A percentile compares a stretch with the other conserved stretches of the same genome.
phyloP scores from a whole-genome alignment of 1,140 invertebrate genomes.

The Drosophila arizonae region DNA sequence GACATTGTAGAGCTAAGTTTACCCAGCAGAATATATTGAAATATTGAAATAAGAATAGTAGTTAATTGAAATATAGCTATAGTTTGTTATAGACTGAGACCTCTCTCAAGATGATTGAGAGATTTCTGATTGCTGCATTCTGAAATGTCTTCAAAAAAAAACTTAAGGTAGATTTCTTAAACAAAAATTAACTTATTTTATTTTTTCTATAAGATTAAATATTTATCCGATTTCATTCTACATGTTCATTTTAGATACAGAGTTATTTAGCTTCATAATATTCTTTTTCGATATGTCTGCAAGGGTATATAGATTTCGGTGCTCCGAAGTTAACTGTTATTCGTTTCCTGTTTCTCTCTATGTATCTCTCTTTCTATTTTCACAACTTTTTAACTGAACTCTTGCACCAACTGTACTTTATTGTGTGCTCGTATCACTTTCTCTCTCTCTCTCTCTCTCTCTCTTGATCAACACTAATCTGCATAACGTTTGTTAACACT shows the following conservation, averaged over 20 bases:
- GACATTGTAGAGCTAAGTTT: neutral
- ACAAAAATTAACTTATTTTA: too few relatives aligned
- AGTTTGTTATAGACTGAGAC: too few relatives aligned
- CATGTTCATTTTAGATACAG: too few relatives aligned
- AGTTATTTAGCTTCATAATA: too few relatives aligned
- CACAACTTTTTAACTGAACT: conserved; percentile 38
- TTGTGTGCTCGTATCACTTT: conserved; percentile 54
- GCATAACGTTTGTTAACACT: conserved; percentile 42
- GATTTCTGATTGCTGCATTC: too few relatives aligned
- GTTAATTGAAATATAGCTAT: too few relatives aligned
- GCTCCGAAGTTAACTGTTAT: conserved; percentile 11
- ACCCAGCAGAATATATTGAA: conserved; percentile 5
- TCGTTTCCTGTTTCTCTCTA: conserved; percentile 26
- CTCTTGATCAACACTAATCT: conserved; percentile 56
- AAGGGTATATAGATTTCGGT: neutral
- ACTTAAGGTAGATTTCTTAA: too few relatives aligned
- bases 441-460: conserved; percentile 28
- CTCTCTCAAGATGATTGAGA: too few relatives aligned
- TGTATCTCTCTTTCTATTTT: conserved; percentile 43
- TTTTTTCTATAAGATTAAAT: too few relatives aligned
- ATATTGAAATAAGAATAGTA: too few relatives aligned
- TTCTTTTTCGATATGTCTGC: neutral
- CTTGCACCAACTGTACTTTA: conserved; percentile 60
- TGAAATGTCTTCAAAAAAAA: too few relatives aligned
- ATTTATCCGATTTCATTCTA: too few relatives aligned